These are phyloP conservation scores for Drepanosiphum platanoidis DNA, from an alignment of 2,888 invertebrate species.

Conservation along the genomic window DNA sequence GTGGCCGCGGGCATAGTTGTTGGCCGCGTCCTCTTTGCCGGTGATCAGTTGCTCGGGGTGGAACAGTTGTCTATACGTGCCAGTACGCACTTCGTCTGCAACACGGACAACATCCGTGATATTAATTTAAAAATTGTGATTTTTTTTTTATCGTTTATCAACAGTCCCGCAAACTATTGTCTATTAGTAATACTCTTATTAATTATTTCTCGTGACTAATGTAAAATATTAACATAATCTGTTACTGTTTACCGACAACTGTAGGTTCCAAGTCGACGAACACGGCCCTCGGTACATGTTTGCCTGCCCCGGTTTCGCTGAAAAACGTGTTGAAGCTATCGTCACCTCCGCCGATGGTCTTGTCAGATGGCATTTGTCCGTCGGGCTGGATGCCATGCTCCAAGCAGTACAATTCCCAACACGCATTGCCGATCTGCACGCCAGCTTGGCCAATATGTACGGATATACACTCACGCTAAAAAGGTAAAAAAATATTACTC, in stretches of 20 bases:
- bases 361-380: conserved; percentile 71
- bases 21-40: conserved; percentile 78
- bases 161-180: too few species aligned
- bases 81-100: conserved; percentile 87
- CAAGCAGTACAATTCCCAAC: conserved; percentile 68
- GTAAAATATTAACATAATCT: too few species aligned
- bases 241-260: conserved; percentile 72
- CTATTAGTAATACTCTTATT: too few species aligned
- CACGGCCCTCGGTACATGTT: conserved; percentile 72
- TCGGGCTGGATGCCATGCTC: conserved; percentile 69
- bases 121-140: too few species aligned
- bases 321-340: conserved; percentile 69
- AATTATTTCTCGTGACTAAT: too few species aligned
- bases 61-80: conserved; percentile 77
- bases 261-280: conserved; percentile 75
- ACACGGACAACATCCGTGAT: too few species aligned
- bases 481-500: conserved; percentile 33
- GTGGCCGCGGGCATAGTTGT: conserved; percentile 77
- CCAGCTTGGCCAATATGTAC: conserved; percentile 69
- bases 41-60: conserved; percentile 77
- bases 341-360: conserved; percentile 68
- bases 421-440: conserved; percentile 67
- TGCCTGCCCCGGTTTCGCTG: conserved; percentile 72
- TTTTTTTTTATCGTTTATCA: too few species aligned
- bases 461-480: conserved; percentile 68